Conservation (phyloP, 1,140 invertebrate species). For the Drosophila kohkoa region DNA sequence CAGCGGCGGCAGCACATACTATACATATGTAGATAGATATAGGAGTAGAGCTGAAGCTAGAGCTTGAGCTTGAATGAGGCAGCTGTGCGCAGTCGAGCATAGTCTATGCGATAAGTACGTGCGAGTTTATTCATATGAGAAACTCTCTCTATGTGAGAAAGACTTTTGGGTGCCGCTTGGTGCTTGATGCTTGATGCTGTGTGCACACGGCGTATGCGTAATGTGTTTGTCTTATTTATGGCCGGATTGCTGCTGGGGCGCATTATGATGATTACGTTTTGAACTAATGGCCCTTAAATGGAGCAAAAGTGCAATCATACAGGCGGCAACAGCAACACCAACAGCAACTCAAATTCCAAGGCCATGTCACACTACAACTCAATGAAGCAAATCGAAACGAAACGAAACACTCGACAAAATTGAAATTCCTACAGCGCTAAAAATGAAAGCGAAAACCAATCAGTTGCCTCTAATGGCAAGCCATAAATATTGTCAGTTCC, state of each 20-base stretch:
- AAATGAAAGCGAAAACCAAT: constrained; percentile 81
- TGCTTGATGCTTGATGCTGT: neutral
- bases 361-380: constrained; percentile 46
- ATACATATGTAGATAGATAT: constrained; percentile 17
- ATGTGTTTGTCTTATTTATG: constrained; percentile 81
- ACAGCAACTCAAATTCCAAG: constrained; percentile 51
- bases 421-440: constrained; percentile 54
- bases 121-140: constrained; percentile 80
- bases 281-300: constrained; percentile 72
- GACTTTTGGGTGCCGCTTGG: constrained; percentile 15
- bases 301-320: constrained; percentile 46
- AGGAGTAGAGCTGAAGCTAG: constrained; percentile 20
- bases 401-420: constrained; percentile 64
- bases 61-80: constrained; percentile 15
- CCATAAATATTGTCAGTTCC: constrained; percentile 75
- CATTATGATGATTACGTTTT: constrained; percentile 79
- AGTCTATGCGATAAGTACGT: constrained; percentile 82
- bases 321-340: neutral
- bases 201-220: constrained; percentile 69
- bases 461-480: constrained; percentile 78
- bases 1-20: constrained; percentile 20
- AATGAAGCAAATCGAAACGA: constrained; percentile 27
- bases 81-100: constrained; percentile 79
- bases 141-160: constrained; percentile 31
- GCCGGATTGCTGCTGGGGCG: constrained; percentile 67